Base-by-base conservation (phyloP, 2,888 invertebrate genomes). In the Leucoma salicis region DNA sequence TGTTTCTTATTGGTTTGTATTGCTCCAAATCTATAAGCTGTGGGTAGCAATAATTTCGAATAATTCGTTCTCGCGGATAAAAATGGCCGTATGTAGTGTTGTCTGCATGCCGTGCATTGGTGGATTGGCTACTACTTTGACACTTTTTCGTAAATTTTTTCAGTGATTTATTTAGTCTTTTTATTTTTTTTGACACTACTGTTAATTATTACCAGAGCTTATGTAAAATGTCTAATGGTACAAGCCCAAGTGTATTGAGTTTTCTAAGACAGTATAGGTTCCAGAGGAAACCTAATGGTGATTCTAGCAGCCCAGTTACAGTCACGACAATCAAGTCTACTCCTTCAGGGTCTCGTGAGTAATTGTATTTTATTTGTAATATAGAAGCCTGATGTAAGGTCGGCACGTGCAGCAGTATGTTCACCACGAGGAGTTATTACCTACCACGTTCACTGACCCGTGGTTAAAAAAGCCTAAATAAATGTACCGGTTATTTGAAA, bases 201-300 rank as follows among this genome's bases (percentile, higher is more conserved):
- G 33, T 52, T 35, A 42, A 10, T 31, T 31, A 2, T 10, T n/a
- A 31, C n/a, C 49, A 28, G 39, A 49, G 45, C 42, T 42, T 50
- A 53, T 63, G 56, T 55, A 79, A 69, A 56, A 89, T 89, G 89
- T 85, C 88, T 54, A 82, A 88, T 63, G 78, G 78, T 61, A 81
- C 79, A 61, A 92, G 91, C 66, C 91, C 92, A 35, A 92, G 90
- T 73, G 82, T 92, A 61, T 80, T 93, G 69, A 92, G 91, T 76
- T 91, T 92, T 78, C 84, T 94, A 58, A 90, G 93, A 64, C 93
- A 92, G 71, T 94, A 93, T 73, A 91, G 94, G 67, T 93, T 93
- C 77, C 93, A 93, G 74, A 93, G 91, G 76, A 93, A 92, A 82
- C 85, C 86, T 35, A 83, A 71, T 63, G 82, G 53, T 49, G 78